A percentile compares a stretch with the other conserved stretches of the same genome.
These are phyloP conservation scores for Taenaris catops DNA, from an alignment of 2,888 invertebrate species.

Conservation along the genomic window DNA sequence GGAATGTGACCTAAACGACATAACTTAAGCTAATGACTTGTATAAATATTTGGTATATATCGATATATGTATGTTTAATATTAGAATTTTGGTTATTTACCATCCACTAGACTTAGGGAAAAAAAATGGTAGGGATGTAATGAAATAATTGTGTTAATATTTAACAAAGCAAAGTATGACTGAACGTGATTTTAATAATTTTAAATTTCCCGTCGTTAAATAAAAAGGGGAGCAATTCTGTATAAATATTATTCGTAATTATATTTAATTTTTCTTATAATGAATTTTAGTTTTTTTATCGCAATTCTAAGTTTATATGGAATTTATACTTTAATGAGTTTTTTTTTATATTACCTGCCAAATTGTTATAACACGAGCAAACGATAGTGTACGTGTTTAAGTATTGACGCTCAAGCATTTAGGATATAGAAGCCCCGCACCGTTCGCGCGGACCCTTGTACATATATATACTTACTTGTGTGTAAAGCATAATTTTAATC, in stretches of 20 bases:
- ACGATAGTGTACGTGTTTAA: conserved; percentile 63
- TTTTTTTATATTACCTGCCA: conserved; percentile 76
- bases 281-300: conserved; percentile 75
- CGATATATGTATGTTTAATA: conserved; percentile 79
- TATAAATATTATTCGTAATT: conserved; percentile 75
- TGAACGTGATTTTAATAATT: conserved; percentile 73
- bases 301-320: conserved; percentile 70
- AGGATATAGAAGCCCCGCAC: conserved; percentile 55
- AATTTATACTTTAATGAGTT: conserved; percentile 68
- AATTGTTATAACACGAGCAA: conserved; percentile 70
- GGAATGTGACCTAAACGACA: conserved; percentile 74
- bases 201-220: conserved; percentile 60
- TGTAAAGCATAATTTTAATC: conserved; percentile 78
- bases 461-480: conserved; percentile 71
- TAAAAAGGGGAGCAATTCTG: conserved; percentile 64
- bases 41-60: conserved; percentile 79
- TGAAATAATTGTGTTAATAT: conserved; percentile 75
- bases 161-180: conserved; percentile 74
- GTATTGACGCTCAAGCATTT: conserved; percentile 73
- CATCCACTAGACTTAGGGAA: conserved; percentile 78
- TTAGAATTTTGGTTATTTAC: conserved; percentile 79
- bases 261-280: conserved; percentile 67
- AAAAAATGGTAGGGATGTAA: conserved; percentile 73
- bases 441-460: conserved; percentile 57
- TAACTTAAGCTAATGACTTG: conserved; percentile 79